These are phyloP conservation scores for Hemicentrotus pulcherrimus DNA, from an alignment of 35 echinoderm and acorn worm genomes.

Conservation along the genomic window DNA sequence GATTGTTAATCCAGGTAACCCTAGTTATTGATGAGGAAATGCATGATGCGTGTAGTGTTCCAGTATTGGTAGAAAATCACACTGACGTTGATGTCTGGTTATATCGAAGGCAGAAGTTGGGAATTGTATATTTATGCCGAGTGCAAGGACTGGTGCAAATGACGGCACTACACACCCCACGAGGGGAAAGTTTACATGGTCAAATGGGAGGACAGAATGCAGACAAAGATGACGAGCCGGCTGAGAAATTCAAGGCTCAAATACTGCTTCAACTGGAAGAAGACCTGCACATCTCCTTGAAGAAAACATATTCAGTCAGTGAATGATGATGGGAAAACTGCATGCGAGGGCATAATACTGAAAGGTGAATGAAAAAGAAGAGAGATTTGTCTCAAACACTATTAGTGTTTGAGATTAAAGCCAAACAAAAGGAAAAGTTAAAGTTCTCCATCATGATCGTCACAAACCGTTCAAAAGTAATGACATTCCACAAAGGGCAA, in stretches of 20 bases:
- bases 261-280: too few relatives aligned
- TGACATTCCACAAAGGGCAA: too few relatives aligned
- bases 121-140: neutral
- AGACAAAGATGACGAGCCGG: too few relatives aligned
- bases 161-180: neutral
- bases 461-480: constrained; percentile 23
- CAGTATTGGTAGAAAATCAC: constrained; percentile 4
- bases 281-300: too few relatives aligned
- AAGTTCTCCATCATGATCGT: constrained; percentile 43
- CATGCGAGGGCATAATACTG: too few relatives aligned
- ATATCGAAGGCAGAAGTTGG: constrained; percentile 12
- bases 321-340: too few relatives aligned
- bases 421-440: constrained; percentile 21
- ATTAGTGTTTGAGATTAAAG: constrained; percentile 17
- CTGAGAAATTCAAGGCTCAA: too few relatives aligned
- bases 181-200: too few relatives aligned
- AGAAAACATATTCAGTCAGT: too few relatives aligned
- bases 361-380: too few relatives aligned
- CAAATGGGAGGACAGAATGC: too few relatives aligned
- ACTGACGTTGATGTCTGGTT: neutral
- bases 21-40: neutral
- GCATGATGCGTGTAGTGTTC: neutral
- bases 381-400: neutral
- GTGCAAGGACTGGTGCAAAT: neutral
- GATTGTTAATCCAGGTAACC: neutral